phyloP scores from a whole-genome alignment of 2,113 vertebrate species.

The Hippoglossus stenolepis region DNA sequence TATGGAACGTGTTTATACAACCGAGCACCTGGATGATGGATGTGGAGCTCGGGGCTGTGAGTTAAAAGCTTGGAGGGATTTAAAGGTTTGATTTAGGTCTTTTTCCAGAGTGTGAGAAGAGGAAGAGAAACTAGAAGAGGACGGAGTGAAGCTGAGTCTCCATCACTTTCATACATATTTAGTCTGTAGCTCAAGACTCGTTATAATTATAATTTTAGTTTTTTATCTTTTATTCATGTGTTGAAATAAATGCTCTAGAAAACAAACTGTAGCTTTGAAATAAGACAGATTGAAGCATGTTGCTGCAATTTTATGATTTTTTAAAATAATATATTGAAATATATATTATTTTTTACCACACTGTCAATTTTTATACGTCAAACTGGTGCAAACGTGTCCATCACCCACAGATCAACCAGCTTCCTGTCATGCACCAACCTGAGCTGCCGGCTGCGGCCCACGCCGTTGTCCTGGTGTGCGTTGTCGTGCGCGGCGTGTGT shows the following conservation, averaged over 20 bases:
- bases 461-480: constrained; percentile 80
- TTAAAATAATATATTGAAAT: too few relatives aligned
- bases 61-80: constrained; percentile 10
- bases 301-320: too few relatives aligned
- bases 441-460: constrained; percentile 84
- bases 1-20: constrained; percentile 12
- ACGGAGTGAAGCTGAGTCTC: constrained; percentile 14
- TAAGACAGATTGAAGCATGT: too few relatives aligned
- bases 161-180: constrained; percentile 1
- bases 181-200: too few relatives aligned
- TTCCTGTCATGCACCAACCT: constrained; percentile 80
- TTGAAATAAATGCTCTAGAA: too few relatives aligned
- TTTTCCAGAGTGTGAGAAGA: constrained; percentile 1
- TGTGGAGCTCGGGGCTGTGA: constrained; percentile 16
- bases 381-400: not conserved
- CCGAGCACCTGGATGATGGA: constrained; percentile 3
- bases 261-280: too few relatives aligned
- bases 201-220: too few relatives aligned
- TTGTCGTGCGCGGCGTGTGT: constrained; percentile 30
- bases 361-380: too few relatives aligned
- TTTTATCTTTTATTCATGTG: too few relatives aligned
- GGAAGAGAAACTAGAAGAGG: not conserved
- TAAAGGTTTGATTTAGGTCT: constrained; percentile 22
- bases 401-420: not conserved
- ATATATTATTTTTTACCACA: too few relatives aligned